Conservation (phyloP, 2,797 vertebrate species). For the Limosa lapponica region DNA sequence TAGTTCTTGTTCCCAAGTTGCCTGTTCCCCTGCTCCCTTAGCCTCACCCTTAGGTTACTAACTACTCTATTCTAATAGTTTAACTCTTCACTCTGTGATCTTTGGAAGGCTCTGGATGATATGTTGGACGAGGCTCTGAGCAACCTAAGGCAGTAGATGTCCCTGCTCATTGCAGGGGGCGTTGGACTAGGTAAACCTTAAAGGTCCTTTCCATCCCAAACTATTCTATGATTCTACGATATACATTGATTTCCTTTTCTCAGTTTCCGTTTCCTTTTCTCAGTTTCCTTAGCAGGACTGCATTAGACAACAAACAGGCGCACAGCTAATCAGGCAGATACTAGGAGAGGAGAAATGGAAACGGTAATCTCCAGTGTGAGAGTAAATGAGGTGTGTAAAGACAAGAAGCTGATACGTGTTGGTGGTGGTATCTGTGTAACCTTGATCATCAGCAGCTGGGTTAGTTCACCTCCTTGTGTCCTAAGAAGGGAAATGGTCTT, state of each 20-base stretch:
- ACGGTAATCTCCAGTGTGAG: background rate
- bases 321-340: background rate
- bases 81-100: background rate
- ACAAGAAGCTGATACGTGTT: background rate
- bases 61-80: background rate
- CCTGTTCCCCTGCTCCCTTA: background rate
- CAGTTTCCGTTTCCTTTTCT: background rate
- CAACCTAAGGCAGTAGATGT: background rate
- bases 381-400: background rate
- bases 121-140: background rate
- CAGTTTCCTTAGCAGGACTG: background rate
- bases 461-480: background rate
- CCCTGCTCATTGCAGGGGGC: background rate
- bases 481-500: background rate
- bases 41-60: background rate
- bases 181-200: background rate
- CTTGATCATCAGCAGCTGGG: background rate
- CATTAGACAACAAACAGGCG: background rate
- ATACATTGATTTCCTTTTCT: background rate
- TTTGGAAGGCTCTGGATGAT: background rate
- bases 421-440: background rate
- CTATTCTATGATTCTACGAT: background rate
- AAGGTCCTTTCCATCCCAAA: background rate
- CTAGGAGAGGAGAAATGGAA: background rate
- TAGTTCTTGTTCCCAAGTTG: background rate